phyloP scores from a whole-genome alignment of 1,140 invertebrate genomes.

The Lordiphosa collinella region DNA sequence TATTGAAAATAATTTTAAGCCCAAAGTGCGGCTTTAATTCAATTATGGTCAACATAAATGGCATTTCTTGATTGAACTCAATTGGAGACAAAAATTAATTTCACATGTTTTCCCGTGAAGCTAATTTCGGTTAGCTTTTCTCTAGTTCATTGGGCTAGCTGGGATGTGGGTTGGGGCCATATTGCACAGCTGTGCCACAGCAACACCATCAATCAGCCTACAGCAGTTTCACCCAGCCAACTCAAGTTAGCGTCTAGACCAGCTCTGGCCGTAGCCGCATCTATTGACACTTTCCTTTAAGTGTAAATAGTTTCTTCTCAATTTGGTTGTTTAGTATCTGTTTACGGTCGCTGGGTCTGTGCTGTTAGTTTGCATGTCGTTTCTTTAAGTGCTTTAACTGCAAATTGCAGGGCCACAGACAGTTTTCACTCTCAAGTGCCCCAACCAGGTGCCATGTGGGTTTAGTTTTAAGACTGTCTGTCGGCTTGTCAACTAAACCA shows the following conservation, averaged over 20 bases:
- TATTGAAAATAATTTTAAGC: no score
- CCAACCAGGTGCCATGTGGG: slow-evolving; percentile 16
- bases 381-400: slow-evolving; percentile 32
- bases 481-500: slow-evolving; percentile 40
- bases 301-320: slow-evolving; percentile 29
- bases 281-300: slow-evolving; percentile 63
- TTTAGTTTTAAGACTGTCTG: slow-evolving; percentile 20
- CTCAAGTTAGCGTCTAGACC: slow-evolving; percentile 40
- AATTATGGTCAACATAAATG: slow-evolving; percentile 17
- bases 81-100: neutral
- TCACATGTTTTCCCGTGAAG: neutral
- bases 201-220: slow-evolving; percentile 45
- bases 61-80: slow-evolving; percentile 11
- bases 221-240: slow-evolving; percentile 46
- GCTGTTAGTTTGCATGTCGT: neutral
- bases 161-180: neutral
- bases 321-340: slow-evolving; percentile 7
- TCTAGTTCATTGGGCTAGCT: no score
- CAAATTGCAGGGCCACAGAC: slow-evolving; percentile 51
- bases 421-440: slow-evolving; percentile 63
- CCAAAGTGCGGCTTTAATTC: no score
- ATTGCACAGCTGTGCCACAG: neutral
- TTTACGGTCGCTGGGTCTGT: neutral
- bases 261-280: slow-evolving; percentile 10
- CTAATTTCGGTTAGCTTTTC: no score